Conservation (phyloP, 2,797 vertebrate species). For the Melopsittacus undulatus region DNA sequence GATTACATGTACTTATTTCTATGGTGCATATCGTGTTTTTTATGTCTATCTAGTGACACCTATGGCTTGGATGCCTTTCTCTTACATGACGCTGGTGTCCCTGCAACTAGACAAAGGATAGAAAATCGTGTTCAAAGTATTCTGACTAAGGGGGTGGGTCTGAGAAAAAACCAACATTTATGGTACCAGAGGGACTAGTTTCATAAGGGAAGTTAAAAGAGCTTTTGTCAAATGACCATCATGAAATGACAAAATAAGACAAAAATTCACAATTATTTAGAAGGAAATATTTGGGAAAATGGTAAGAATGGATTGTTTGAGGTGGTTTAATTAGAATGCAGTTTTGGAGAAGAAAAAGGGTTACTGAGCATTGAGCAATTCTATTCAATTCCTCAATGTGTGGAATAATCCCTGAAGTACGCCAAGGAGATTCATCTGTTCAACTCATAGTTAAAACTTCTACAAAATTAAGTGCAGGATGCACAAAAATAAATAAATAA, state of each 20-base stretch:
- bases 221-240: neutral
- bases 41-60: neutral
- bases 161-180: neutral
- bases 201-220: neutral
- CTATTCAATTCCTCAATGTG: neutral
- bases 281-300: neutral
- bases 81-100: neutral
- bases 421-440: neutral
- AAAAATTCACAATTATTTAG: neutral
- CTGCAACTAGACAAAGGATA: neutral
- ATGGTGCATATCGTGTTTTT: neutral
- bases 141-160: neutral
- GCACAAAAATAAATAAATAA: neutral
- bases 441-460: neutral
- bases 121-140: neutral
- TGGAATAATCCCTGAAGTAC: neutral
- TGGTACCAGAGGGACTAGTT: neutral
- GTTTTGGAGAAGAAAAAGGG: neutral
- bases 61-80: neutral
- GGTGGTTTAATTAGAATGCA: neutral
- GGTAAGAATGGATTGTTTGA: neutral
- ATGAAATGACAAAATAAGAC: neutral
- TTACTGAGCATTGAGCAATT: neutral
- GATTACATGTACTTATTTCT: neutral
- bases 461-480: neutral